phyloP scores from a whole-genome alignment of 92 coral and sea anemone genomes.

The Virgularia gustaviana region DNA sequence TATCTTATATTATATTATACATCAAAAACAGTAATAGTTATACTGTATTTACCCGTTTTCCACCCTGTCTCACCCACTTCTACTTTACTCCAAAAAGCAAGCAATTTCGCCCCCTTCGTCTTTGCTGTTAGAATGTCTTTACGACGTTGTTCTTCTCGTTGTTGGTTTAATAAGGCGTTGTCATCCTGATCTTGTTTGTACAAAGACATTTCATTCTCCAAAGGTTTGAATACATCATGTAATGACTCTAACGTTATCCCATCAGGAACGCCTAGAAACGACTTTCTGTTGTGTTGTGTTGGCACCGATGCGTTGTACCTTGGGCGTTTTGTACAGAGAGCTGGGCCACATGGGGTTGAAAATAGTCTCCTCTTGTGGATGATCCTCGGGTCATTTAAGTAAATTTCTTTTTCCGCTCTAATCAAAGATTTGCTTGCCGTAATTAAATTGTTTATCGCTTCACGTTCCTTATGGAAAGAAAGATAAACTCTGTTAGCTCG shows the following conservation, averaged over 20 bases:
- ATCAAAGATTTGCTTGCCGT: constrained; percentile 26
- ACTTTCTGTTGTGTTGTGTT: not conserved
- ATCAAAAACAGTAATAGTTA: too few relatives aligned
- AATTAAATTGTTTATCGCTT: constrained; percentile 37
- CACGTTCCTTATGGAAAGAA: constrained; percentile 48
- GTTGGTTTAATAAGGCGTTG: not conserved
- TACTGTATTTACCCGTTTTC: constrained; percentile 42
- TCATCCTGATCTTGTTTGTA: not conserved
- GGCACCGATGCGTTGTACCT: constrained; percentile 56
- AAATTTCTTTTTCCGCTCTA: constrained; percentile 29
- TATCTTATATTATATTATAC: too few relatives aligned
- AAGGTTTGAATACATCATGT: constrained; percentile 30
- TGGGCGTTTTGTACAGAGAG: constrained; percentile 41
- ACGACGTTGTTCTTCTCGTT: constrained; percentile 17
- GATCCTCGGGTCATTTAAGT: constrained; percentile 25
- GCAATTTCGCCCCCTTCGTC: constrained; percentile 39
- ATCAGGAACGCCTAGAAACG: constrained; percentile 26
- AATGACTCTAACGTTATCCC: constrained; percentile 40
- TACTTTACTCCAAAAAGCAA: constrained; percentile 42
- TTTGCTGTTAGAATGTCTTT: constrained; percentile 25
- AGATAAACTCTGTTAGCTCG: constrained; percentile 34
- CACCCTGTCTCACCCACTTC: constrained; percentile 46
- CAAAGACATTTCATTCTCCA: constrained; percentile 33
- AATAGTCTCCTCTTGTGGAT: constrained; percentile 29
- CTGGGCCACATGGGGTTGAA: constrained; percentile 37